Base-by-base conservation (phyloP, 2,113 vertebrate genomes). In the Trichechus manatus region DNA sequence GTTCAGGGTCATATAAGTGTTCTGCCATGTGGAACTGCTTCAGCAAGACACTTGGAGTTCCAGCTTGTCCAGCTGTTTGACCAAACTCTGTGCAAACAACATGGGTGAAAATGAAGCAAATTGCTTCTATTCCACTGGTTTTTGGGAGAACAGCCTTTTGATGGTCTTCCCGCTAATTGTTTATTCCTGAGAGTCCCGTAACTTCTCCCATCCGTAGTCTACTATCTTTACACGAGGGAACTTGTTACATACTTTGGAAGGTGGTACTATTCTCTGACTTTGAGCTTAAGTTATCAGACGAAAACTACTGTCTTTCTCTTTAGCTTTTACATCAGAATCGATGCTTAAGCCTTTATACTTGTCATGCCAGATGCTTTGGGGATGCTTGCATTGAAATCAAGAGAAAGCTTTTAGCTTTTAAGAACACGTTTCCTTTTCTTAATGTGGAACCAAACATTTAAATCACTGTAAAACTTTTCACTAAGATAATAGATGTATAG, bases 201-300 rank as follows among this genome's bases (percentile, higher is more conserved):
- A 80, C 8, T 72, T 47, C 44, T 75, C 47, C 10, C 47, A 1
- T 75, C 11, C 33, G 0, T 4, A 47, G 1, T 64, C 72, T 17
- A 91, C 25, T 39, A 23, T 89, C 31, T 86, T 86, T 74, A 36
- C 10, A 59, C 47, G 47, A 56, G 63, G 14, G 44, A 83, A 66
- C 11, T 44, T 82, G 79, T 6, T 31, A 78, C 72, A 25, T 63
- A 44, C 61, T 39, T 75, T 66, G 8, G 25, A 78, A 87, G 22
- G n/a, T 72, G 33, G 68, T 92, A 11, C 66, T 61, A 22, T 6
- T 74, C 61, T 9, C 50, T 86, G 29, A 36, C 81, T 95, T 92
- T 87, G 13, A 93, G 87, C 13, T 94, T 42, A 74, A 44, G n/a
- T 44, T 63, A 39, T 59, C 50, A 25, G 72, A 90, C 83, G 91